Base-by-base conservation (phyloP, 2,888 invertebrate species). In the Cosmorhoe ocellata region DNA sequence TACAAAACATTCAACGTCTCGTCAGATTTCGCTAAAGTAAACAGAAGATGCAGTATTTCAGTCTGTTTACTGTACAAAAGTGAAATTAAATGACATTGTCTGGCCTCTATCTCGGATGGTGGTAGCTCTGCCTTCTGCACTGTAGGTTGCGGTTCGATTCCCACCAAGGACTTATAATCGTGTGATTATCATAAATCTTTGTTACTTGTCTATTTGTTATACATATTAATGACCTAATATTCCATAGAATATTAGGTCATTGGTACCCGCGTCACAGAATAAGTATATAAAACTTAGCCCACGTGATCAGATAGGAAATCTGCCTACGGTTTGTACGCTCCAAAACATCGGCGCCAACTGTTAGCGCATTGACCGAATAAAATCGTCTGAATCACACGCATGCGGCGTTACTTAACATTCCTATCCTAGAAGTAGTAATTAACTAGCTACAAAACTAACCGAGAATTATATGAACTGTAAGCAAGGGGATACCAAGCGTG, bases 381-480 rank as follows among this genome's bases (percentile, higher is more conserved):
- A 81, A 82, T 79, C 74, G 67, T 60, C 66, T 83, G 84, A 83
- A 80, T 83, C 82, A 80, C 68, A 60, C 74, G 68, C 84, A 83
- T 79, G 65, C 79, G 74, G 80, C 69, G 60, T 81, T 82, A 86
- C 87, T 88, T 86, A 87, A 88, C 83, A 88, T 88, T 88, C 87
- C 85, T 79, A 74, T 77, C 65, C 14, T 39, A 39, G 31, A 27
- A 43, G 39, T 3, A 24, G 30, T 43, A 18, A 4, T 14, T 22
- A 24, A 18, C 39, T 1, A 30, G 42, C 30, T 45, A 10, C 40
- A 13, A 33, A 30, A 3, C 24, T 24, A 14, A n/a, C 11, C 11
- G 34, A 30, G 28, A 50, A 7, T 10, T 7, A 18, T 36, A 47
- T 48, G 48, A 48, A 48, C 42, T 11, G 12, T 34, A 33, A 28